Evolutionary conservation across 1,140 invertebrate genomes (phyloP), one percentile per base, ranked within the genome.

Genomic region (Ostrea denselamellosa): DNA sequence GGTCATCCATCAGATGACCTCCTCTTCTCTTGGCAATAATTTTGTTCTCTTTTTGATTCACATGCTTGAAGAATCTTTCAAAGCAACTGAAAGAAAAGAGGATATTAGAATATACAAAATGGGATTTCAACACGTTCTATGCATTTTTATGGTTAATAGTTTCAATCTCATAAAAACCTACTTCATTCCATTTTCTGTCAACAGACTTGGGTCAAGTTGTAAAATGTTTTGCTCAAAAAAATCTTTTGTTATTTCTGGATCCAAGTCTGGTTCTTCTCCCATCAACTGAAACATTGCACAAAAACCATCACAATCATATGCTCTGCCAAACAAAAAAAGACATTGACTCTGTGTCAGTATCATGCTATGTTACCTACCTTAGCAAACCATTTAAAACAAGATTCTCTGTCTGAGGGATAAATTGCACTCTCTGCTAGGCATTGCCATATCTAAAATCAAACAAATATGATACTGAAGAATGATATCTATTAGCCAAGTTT

Each of bases 321-420:
- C 25, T 7, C n/a, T 12, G 12, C 14, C 25, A 77, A 28, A 8
- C 25, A 58, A 62, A 17, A 77, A 77, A 25, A 77, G 5, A 28
- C 22, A 8, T 71, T 9, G 12, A 9, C 52, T 83, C 17, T 52
- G 8, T 10, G 8, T 8, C 14, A 53, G 34, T 44, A 12, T 17
- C 19, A 17, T 53, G 10, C 10, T 54, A 83, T 28, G 17, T 44
- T 8, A 90, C 77, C 89, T 93, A 95, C 95, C 93, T 99, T 95
- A n/a, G 98, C 98, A 95, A 99, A 99, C 98, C 98, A 99, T 92
- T 98, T 98, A 95, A 99, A 99, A 95, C 98, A 99, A 5, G 98
- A 97, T 95, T 99, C 98, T 68, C 98, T 96, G 95, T 99, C 99
- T 4, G 97, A 97, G 4, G 97, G 95, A 94, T 98, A 99, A 1